phyloP scores from a whole-genome alignment of 2,113 vertebrate genomes.

The Platanista minor region DNA sequence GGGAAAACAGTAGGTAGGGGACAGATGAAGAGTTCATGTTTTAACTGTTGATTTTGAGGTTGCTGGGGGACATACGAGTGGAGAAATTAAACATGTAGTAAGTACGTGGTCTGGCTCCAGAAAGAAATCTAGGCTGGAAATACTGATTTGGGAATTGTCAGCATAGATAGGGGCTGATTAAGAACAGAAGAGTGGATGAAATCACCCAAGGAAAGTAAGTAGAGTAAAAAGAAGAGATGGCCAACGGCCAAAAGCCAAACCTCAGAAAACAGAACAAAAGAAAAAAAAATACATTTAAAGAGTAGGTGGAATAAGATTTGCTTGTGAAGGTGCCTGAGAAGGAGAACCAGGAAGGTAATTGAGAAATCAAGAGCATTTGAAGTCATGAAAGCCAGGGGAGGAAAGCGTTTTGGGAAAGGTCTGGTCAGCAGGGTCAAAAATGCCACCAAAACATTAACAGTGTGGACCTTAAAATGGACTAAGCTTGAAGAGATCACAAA shows the following conservation, averaged over 20 bases:
- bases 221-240: background rate
- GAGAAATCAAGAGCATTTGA: conserved; percentile 16
- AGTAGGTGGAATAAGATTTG: background rate
- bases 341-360: background rate
- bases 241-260: background rate
- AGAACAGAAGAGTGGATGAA: background rate
- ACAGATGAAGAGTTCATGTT: background rate
- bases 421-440: background rate
- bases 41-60: background rate
- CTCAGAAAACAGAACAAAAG: background rate
- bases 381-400: background rate
- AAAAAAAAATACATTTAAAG: background rate
- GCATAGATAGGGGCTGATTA: background rate
- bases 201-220: background rate
- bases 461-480: background rate
- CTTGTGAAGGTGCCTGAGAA: background rate
- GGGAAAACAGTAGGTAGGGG: background rate
- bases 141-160: background rate
- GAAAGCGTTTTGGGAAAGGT: background rate
- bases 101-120: background rate
- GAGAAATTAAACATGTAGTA: background rate
- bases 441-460: background rate
- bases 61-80: background rate
- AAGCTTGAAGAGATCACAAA: background rate
- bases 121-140: conserved; percentile 11